Base-by-base conservation (phyloP, 2,888 invertebrate species). In the Synergus japonicus region DNA sequence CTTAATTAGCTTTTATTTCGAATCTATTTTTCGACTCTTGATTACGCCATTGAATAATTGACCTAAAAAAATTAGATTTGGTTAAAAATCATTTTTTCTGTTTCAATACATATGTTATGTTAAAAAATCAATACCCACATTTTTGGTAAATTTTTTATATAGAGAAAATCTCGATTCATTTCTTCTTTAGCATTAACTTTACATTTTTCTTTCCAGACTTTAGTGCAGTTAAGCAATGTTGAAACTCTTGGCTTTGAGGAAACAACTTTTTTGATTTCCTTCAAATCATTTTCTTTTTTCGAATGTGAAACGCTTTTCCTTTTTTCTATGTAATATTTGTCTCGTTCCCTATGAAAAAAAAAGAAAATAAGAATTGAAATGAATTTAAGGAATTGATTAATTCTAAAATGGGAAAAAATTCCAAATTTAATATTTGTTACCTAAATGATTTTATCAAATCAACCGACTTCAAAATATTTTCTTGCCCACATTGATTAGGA, bases 71-170 rank as follows among this genome's bases (percentile, higher is more conserved):
- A 63, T 22, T 29, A 12, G 5, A 63, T 63, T 46, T 12, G 1
- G 13, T 46, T 13, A 4, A 12, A 63, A 22, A 18, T 63, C 7
- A 13, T 29, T 13, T 67, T 49, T 49, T 22, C 29, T 15, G 1
- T 46, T 18, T 10, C 13, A 15, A 12, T 54, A 69, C 22, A 58
- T 8, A 22, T 22, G 13, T 43, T 46, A 10, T 12, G 44, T 65
- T 49, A 67, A 54, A 63, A 46, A 41, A 4, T 10, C 12, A 37
- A 63, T 29, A 84, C 88, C 84, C 79, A 91, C 91, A 88, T 82
- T 85, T 81, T 88, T 12, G 90, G 91, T 9, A 91, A 79, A 78
- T 92, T 88, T 84, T 91, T 91, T 18, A 92, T 88, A 64, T 89
- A 92, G 37, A 80, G 82, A 60, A 86, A 37, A 54, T 83, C 79